A percentile compares a stretch with the other conserved stretches of the same genome.
phyloP scores from a whole-genome alignment of 1,140 invertebrate genomes.

The Trichoplusia ni region DNA sequence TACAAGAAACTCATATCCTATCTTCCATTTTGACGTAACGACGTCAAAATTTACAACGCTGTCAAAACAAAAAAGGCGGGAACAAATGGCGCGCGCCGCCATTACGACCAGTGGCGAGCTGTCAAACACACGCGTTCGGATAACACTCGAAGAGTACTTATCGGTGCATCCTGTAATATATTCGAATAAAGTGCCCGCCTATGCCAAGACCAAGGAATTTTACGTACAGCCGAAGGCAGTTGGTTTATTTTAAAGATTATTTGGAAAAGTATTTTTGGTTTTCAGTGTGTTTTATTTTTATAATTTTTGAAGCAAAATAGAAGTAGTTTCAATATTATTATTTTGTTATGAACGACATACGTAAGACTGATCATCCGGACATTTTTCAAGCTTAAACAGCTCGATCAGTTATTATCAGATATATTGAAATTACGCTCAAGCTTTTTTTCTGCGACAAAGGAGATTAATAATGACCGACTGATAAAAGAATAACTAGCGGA shows the following conservation, averaged over 20 bases:
- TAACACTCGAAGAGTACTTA: constrained; percentile 36
- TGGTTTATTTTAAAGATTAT: background rate
- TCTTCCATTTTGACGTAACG: background rate
- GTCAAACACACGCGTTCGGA: constrained; percentile 41
- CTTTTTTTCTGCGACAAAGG: too few species aligned
- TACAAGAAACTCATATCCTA: background rate
- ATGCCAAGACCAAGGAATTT: constrained; percentile 25
- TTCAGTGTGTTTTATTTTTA: too few species aligned
- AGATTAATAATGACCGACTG: too few species aligned
- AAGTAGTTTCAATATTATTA: too few species aligned
- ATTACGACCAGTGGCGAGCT: constrained; percentile 39
- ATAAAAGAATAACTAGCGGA: too few species aligned
- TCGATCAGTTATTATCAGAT: too few species aligned
- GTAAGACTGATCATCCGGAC: too few species aligned
- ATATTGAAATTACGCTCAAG: too few species aligned
- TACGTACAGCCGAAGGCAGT: background rate
- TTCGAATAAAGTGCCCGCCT: constrained; percentile 37
- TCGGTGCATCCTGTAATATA: constrained; percentile 44
- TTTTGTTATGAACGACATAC: too few species aligned
- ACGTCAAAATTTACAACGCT: constrained; percentile 23
- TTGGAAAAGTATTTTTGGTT: background rate
- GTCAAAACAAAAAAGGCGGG: constrained; percentile 33
- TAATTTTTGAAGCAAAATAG: too few species aligned
- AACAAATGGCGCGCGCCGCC: constrained; percentile 38
- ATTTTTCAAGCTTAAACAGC: too few species aligned